Evolutionary conservation across 2,797 vertebrate genomes (phyloP), one percentile per base, ranked within the genome.

Genomic region (Tadarida brasiliensis): DNA sequence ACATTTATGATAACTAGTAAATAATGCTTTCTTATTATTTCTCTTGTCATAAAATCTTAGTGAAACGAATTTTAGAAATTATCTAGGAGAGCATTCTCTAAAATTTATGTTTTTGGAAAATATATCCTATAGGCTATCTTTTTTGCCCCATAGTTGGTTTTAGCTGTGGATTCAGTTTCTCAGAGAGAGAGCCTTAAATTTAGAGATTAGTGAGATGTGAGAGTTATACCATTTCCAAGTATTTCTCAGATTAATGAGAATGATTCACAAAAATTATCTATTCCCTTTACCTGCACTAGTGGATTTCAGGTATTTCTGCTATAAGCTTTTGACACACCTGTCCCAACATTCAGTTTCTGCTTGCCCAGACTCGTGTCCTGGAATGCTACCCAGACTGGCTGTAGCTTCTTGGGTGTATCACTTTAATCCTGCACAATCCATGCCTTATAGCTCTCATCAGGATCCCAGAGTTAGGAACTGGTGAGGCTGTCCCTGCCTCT

Each of bases 281-380:
- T 78, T 71, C 2, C 28, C 28, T 82, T 54, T 71, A 39, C 14
- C 44, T 96, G 91, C 51, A 49, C 54, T 68, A 67, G 24, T 89
- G 39, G 35, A 71, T 59, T 96, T 92, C 49, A 87, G 65, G 11
- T 83, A 56, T 51, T 92, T 80, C 59, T 84, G 16, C 51, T 17
- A 26, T 61, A 78, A 90, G 30, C 5, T 54, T 90, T 86, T 91
- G 49, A 76, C 6, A 67, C 5, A 59, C 5, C 15, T 91, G 26
- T 93, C 77, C 24, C 22, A 88, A 47, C 19, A 47, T 47, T 15
- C 24, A 20, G 26, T 47, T 30, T 83, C 44, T 35, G 1, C 24
- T 61, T 90, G 63, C 20, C 65, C 63, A 82, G 33, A 51, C 10
- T 2, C 6, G 28, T 6, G 26, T 59, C 33, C 7, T 9, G 35